Percentiles rank a stretch among this genome's conserved stretches.
phyloP scores from a whole-genome alignment of 2,113 vertebrate species.

The Oncorhynchus kisutch region DNA sequence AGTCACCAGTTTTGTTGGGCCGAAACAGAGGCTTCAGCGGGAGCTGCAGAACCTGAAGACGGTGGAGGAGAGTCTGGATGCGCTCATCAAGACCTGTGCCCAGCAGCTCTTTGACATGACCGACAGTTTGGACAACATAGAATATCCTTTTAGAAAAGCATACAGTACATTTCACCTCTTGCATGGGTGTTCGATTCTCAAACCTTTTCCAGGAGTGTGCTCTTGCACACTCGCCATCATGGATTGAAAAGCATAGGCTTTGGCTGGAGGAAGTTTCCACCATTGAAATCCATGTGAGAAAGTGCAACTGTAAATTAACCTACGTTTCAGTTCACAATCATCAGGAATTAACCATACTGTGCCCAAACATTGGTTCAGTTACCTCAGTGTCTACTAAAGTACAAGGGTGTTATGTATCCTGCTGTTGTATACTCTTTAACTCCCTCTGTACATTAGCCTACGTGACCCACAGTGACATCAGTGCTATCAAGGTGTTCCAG shows the following conservation, averaged over 20 bases:
- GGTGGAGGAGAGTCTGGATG: conserved; percentile 88
- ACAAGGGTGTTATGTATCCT: neutral
- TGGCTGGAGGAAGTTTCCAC: too few species aligned
- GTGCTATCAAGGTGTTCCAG: conserved; percentile 78
- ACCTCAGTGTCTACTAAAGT: too few species aligned
- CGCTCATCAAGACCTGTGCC: conserved; percentile 85
- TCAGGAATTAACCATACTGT: too few species aligned
- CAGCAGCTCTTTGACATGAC: conserved; percentile 85
- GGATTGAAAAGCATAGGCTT: too few species aligned
- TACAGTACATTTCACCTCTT: neutral
- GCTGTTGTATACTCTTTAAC: conserved; percentile 52
- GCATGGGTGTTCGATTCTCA: neutral
- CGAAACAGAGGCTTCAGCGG: conserved; percentile 66
- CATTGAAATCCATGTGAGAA: too few species aligned
- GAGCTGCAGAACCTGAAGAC: conserved; percentile 81
- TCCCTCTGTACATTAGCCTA: conserved; percentile 79
- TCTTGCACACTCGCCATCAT: too few species aligned
- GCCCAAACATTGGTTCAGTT: too few species aligned
- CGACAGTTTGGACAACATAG: conserved; percentile 78
- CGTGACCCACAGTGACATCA: conserved; percentile 85
- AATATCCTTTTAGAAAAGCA: conserved; percentile 83
- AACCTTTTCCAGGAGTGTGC: too few species aligned
- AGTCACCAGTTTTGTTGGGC: conserved; percentile 37
- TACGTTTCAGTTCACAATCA: too few species aligned
- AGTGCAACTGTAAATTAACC: too few species aligned